Base-by-base conservation (phyloP, 2,113 vertebrate genomes). In the Rallus limicola region DNA sequence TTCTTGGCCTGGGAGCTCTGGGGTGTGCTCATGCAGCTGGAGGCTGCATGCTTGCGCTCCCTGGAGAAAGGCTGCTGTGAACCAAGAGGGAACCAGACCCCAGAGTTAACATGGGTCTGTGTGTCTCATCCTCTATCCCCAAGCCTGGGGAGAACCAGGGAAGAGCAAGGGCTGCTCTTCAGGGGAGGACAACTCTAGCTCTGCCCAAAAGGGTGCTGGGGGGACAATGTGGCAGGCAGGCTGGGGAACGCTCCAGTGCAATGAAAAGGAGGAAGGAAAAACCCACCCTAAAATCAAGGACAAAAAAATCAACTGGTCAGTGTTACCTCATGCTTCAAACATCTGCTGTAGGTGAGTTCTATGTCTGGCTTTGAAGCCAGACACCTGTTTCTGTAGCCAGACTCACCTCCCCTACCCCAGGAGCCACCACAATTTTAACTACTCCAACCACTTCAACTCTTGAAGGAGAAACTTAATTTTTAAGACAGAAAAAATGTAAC, bases 51-150 rank as follows among this genome's bases (percentile, higher is more conserved):
- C 38, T 60, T 60, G 15, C 40, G 28, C 5, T 60, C 56, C 25
- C 13, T 9, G 44, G 13, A 40, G 33, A 38, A 26, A 42, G 29
- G 81, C 52, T 53, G 19, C 13, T 26, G 8, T 0, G 18, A 69
- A 13, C 13, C 20, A 2, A 7, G 17, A 21, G 21, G 31, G 18
- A 52, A 28, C 11, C 7, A n/a, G 50, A 9, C 16, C 10, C n/a
- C 0, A 1, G 26, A 14, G 36, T 36, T 8, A 17, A 8, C 5
- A 1, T 36, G 2, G 2, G 6, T 4, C 15, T 1, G 0, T 1
- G n/a, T 5, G 18, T 11, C 7, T 11, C 11, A 11, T 16, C 31
- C 55, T 21, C n/a, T 16, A 18, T 8, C 52, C 59, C 6, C 5
- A 5, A 18, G 23, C 36, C 60, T 21, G 12, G 29, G 28, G 48